Conservation (phyloP, 2,888 invertebrate genomes). For the Tachystola acroxantha region DNA sequence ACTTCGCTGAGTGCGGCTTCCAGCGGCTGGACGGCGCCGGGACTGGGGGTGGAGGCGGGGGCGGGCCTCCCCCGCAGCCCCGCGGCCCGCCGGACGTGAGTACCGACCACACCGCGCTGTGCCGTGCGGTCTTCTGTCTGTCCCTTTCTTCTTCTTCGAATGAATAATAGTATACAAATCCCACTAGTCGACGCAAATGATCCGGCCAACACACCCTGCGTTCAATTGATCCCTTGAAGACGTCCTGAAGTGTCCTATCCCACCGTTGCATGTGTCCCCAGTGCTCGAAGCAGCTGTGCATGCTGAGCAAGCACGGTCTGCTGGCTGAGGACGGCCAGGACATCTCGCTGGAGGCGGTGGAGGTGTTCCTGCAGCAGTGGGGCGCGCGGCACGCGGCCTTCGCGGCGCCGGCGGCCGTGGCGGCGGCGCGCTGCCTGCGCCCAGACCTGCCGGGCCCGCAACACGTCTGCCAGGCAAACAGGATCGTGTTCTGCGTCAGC, state of each 20-base stretch:
- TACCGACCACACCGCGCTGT: too few species aligned
- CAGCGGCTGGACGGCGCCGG: conserved; percentile 21
- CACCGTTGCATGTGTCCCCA: too few species aligned
- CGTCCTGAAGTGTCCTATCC: too few species aligned
- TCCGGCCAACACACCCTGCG: too few species aligned
- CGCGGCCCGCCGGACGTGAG: conserved; percentile 42
- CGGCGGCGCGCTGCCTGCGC: conserved; percentile 36
- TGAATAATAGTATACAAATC: too few species aligned
- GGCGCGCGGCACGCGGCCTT: conserved; percentile 32
- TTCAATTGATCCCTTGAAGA: too few species aligned
- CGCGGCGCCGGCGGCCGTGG: conserved; percentile 26
- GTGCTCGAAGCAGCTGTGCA: conserved; percentile 47
- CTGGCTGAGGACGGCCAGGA: conserved; percentile 17
- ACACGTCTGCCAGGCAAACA: conserved; percentile 41
- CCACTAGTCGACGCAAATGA: too few species aligned
- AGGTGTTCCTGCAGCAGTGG: conserved; percentile 34
- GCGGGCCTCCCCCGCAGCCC: conserved; percentile 7
- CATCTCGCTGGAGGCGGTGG: conserved; percentile 35
- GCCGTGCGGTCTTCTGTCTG: too few species aligned
- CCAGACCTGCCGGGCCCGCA: conserved; percentile 35
- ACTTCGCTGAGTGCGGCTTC: conserved; percentile 43
- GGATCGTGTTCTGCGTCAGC: conserved; percentile 41
- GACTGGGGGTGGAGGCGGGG: too few species aligned
- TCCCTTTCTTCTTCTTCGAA: too few species aligned
- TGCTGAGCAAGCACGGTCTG: conserved; percentile 39